phyloP scores from a whole-genome alignment of 2,113 vertebrate species.

The Anser brachyrhynchus region DNA sequence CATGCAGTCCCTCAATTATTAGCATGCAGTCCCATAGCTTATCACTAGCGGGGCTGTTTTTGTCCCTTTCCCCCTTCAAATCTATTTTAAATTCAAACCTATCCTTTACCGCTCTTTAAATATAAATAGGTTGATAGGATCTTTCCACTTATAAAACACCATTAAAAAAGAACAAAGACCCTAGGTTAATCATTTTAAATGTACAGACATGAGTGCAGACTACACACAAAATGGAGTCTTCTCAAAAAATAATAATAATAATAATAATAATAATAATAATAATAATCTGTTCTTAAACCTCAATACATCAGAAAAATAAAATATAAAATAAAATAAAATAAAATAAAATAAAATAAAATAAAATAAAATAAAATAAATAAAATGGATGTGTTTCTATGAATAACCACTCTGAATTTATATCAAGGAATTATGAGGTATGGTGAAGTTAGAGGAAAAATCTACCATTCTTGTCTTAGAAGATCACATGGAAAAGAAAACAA shows the following conservation, averaged over 20 bases:
- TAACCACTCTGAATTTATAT: not conserved
- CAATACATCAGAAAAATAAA: not conserved
- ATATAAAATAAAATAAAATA: too few species aligned
- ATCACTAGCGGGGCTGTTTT: too few species aligned
- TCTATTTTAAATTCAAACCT: not conserved
- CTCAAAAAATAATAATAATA: not conserved
- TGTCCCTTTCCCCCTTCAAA: too few species aligned
- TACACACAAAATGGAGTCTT: not conserved
- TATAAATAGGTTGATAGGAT: not conserved
- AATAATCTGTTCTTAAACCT: not conserved
- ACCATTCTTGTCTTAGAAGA: not conserved
- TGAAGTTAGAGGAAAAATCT: not conserved
- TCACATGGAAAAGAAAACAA: not conserved
- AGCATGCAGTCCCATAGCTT: too few species aligned
- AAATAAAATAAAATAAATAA: too few species aligned
- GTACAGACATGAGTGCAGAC: not conserved
- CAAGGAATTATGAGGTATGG: not conserved
- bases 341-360: too few species aligned
- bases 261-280: not conserved
- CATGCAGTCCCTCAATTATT: too few species aligned
- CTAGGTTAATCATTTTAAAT: not conserved
- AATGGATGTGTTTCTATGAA: not conserved
- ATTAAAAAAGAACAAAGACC: not conserved
- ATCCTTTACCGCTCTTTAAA: not conserved
- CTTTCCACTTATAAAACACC: not conserved